These are phyloP conservation scores for Zaprionus ghesquierei DNA, from an alignment of 1,140 invertebrate species.

Conservation along the genomic window DNA sequence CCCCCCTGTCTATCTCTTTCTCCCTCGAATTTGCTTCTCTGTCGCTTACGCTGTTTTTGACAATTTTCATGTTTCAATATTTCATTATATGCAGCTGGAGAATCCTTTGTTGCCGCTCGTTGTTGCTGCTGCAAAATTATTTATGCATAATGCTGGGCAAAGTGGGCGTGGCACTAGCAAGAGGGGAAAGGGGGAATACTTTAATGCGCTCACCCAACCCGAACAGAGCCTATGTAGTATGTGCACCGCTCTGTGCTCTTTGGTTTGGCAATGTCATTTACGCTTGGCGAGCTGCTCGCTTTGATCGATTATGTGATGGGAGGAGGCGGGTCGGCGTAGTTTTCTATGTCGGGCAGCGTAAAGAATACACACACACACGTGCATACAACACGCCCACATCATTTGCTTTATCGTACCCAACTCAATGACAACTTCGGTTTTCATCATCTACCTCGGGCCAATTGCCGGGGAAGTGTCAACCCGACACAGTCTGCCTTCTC, in stretches of 20 bases:
- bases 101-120: conserved; percentile 46
- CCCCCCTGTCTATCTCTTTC: neutral
- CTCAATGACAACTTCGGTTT: conserved; percentile 1
- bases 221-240: neutral
- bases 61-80: conserved; percentile 80
- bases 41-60: conserved; percentile 60
- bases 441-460: neutral
- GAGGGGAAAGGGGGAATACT: neutral
- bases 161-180: conserved; percentile 7
- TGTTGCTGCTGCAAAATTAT: conserved; percentile 53
- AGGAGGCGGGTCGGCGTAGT: neutral
- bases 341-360: neutral
- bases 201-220: conserved; percentile 24
- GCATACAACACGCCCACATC: conserved; percentile 19
- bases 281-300: conserved; percentile 30
- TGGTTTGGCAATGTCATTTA: conserved; percentile 43
- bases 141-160: conserved; percentile 70
- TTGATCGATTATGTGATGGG: conserved; percentile 56
- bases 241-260: neutral
- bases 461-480: conserved; percentile 10
- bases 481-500: neutral
- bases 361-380: neutral
- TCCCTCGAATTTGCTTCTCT: conserved; percentile 2
- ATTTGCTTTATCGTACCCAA: conserved; percentile 14
- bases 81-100: conserved; percentile 63